A percentile compares a stretch with the other conserved stretches of the same genome.
These are phyloP conservation scores for Hypomesus transpacificus DNA, from an alignment of 2,113 vertebrate species.

Conservation along the genomic window DNA sequence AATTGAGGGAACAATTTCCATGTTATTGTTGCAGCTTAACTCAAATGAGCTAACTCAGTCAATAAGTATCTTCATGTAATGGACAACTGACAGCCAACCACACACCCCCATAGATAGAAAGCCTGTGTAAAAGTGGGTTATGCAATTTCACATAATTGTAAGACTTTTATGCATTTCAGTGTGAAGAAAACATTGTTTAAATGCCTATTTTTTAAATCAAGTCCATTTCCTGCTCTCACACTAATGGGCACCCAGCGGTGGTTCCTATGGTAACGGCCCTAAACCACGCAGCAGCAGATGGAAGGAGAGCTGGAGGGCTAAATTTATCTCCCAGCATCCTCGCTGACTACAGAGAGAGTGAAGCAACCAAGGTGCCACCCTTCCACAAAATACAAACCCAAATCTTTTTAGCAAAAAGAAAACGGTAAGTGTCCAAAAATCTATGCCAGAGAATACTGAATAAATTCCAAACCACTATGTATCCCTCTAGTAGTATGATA, in stretches of 20 bases:
- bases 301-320: constrained; percentile 77
- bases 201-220: constrained; percentile 63
- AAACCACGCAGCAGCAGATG: constrained; percentile 79
- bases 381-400: constrained; percentile 44
- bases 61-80: too few species aligned
- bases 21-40: too few species aligned
- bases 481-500: constrained; percentile 8
- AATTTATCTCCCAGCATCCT: constrained; percentile 78
- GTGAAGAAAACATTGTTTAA: constrained; percentile 51
- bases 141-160: too few species aligned
- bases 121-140: too few species aligned
- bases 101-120: too few species aligned
- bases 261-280: constrained; percentile 79
- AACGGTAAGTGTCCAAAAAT: constrained; percentile 42
- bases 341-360: constrained; percentile 57
- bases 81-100: too few species aligned
- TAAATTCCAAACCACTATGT: constrained; percentile 21
- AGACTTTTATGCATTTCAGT: constrained; percentile 17
- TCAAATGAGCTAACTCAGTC: too few species aligned
- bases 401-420: constrained; percentile 47
- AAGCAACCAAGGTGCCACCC: constrained; percentile 47
- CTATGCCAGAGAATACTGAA: constrained; percentile 43
- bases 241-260: constrained; percentile 72
- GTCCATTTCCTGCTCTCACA: constrained; percentile 66
- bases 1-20: too few species aligned